Evolutionary conservation across 2,113 vertebrate species (phyloP), one percentile per base, ranked within the genome.

Genomic region (Apodemus sylvaticus): DNA sequence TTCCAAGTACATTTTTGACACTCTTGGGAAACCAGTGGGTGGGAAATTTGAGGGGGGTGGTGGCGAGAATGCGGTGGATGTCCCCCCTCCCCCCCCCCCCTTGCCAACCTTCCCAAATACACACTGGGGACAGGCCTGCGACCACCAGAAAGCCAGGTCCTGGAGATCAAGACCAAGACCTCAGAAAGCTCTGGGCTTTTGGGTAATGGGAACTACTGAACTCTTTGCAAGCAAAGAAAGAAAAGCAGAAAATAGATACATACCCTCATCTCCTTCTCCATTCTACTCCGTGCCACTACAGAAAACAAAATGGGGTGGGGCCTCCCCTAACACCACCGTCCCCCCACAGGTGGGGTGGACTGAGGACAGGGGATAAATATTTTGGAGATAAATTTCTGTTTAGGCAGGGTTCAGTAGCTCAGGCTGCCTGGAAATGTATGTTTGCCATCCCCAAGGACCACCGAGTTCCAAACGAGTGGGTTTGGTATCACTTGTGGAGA

Each of bases 181-280:
- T 87, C 20, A 51, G 85, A 74, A 94, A 92, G 64, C 29, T 17
- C 62, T 3, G 45, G n/a, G 76, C 76, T 95, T 81, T 90, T 1
- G 1, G 19, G 91, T 76, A 90, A 85, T 92, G 88, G 92, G 94
- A 96, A 97, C 90, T 78, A n/a, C n/a, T 26, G 2, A 90, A 93
- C 93, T 70, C 90, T 81, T 93, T 77, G 78, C 42, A 90, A 93
- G 90, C 85, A 76, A 81, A 93, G 89, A 90, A 95, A 85, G 87
- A 92, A 96, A 89, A 91, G 93, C 78, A 97, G 91, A 91, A 94
- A 94, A 53, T 68, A 26, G 79, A 85, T 39, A 85, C 70, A 85
- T 39, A 85, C 70, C 34, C 91, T 58, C 48, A 20, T 31, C 14
- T 45, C 36, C 90, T 19, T 81, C 86, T 17, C 26, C 13, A 96